A percentile compares a stretch with the other conserved stretches of the same genome.
phyloP scores from a whole-genome alignment of 2,888 invertebrate species.

The Byasa hedistus region DNA sequence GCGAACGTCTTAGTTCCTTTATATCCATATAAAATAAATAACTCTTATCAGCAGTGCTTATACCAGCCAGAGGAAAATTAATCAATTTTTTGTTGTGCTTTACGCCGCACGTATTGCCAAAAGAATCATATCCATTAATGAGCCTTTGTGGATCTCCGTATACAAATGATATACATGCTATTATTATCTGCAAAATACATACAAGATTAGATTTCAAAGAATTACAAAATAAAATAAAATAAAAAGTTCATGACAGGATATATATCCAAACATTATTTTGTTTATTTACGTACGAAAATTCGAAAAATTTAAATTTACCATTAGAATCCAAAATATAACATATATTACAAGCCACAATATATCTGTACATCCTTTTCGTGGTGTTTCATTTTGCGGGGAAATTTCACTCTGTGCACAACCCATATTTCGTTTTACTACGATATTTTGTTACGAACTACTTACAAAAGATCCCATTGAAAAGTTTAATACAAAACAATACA shows the following conservation, averaged over 20 bases:
- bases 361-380: constrained; percentile 89
- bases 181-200: constrained; percentile 81
- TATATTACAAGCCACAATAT: constrained; percentile 89
- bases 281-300: constrained; percentile 32
- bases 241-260: too few relatives aligned
- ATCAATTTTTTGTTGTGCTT: constrained; percentile 87
- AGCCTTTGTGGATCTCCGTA: constrained; percentile 92
- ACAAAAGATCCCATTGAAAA: not conserved
- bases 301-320: constrained; percentile 80
- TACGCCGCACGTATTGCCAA: constrained; percentile 96
- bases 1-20: constrained; percentile 85
- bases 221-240: too few relatives aligned
- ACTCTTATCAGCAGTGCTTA: constrained; percentile 88
- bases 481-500: not conserved
- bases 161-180: constrained; percentile 92
- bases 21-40: constrained; percentile 92
- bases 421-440: constrained; percentile 60
- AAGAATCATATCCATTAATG: constrained; percentile 95
- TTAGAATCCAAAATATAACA: constrained; percentile 89
- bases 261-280: too few relatives aligned
- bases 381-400: constrained; percentile 80
- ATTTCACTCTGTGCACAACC: constrained; percentile 84
- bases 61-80: constrained; percentile 87
- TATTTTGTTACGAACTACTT: not conserved
- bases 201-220: not conserved